Conservation (phyloP, 1,140 invertebrate species). For the Zaprionus ghesquierei region DNA sequence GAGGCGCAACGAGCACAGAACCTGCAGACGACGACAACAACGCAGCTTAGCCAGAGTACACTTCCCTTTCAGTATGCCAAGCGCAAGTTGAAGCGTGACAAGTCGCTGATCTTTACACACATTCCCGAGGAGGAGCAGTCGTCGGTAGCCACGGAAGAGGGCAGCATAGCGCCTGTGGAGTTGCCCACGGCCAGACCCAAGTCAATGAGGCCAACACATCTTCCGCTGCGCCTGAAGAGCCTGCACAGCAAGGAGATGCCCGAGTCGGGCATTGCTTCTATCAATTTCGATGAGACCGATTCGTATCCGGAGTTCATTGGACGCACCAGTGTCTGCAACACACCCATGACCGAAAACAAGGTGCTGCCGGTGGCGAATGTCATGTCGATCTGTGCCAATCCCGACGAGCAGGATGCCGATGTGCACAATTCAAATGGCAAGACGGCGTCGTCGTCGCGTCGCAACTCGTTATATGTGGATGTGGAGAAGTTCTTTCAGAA, state of each 20-base stretch:
- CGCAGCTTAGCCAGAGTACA: constrained; percentile 45
- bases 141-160: neutral
- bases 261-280: constrained; percentile 82
- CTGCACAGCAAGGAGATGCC: constrained; percentile 84
- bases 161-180: neutral
- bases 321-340: constrained; percentile 88
- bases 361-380: constrained; percentile 88
- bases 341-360: constrained; percentile 89
- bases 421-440: constrained; percentile 64
- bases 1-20: constrained; percentile 75
- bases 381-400: constrained; percentile 86
- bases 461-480: constrained; percentile 66
- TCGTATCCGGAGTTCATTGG: constrained; percentile 84
- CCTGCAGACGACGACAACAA: constrained; percentile 57
- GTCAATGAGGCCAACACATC: constrained; percentile 83
- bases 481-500: constrained; percentile 81
- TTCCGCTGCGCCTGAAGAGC: constrained; percentile 85
- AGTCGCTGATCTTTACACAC: constrained; percentile 89
- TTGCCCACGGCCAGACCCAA: constrained; percentile 62
- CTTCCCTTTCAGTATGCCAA: constrained; percentile 75
- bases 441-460: constrained; percentile 42
- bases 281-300: constrained; percentile 81
- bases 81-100: constrained; percentile 88
- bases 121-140: constrained; percentile 87
- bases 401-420: constrained; percentile 66